These are phyloP conservation scores for Holotrichia oblita DNA, from an alignment of 1,140 invertebrate species.

Conservation along the genomic window DNA sequence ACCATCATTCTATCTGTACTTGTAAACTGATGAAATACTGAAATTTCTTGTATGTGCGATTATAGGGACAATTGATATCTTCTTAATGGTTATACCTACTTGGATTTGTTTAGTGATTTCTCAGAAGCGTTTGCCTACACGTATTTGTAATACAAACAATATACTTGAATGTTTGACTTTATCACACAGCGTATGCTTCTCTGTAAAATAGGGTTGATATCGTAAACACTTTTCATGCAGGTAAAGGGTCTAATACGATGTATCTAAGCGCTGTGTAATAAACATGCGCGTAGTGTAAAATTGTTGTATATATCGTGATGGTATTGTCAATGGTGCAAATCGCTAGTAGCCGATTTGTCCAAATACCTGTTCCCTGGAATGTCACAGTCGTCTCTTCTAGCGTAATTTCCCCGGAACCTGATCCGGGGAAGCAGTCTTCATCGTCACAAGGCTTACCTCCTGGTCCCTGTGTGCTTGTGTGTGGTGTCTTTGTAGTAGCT, in stretches of 20 bases:
- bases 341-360: constrained; percentile 41
- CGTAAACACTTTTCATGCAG: background rate
- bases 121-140: too few relatives aligned
- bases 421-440: constrained; percentile 81
- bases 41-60: too few relatives aligned
- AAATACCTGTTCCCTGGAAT: constrained; percentile 65
- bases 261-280: background rate
- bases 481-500: constrained; percentile 64
- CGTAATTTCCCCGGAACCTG: constrained; percentile 71
- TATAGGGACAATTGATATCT: too few relatives aligned
- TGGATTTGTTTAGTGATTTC: too few relatives aligned
- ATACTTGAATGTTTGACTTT: too few relatives aligned
- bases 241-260: background rate
- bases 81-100: too few relatives aligned
- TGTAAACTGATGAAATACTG: too few relatives aligned
- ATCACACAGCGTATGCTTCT: background rate
- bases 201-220: background rate
- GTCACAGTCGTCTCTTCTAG: constrained; percentile 71
- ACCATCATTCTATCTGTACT: too few relatives aligned
- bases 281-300: background rate
- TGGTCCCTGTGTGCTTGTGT: constrained; percentile 53
- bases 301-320: background rate
- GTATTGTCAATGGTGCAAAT: background rate
- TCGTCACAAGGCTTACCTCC: constrained; percentile 75
- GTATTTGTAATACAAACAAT: too few relatives aligned